These are phyloP conservation scores for Ceyx erithaca DNA, from an alignment of 2,797 vertebrate genomes.

Conservation along the genomic window DNA sequence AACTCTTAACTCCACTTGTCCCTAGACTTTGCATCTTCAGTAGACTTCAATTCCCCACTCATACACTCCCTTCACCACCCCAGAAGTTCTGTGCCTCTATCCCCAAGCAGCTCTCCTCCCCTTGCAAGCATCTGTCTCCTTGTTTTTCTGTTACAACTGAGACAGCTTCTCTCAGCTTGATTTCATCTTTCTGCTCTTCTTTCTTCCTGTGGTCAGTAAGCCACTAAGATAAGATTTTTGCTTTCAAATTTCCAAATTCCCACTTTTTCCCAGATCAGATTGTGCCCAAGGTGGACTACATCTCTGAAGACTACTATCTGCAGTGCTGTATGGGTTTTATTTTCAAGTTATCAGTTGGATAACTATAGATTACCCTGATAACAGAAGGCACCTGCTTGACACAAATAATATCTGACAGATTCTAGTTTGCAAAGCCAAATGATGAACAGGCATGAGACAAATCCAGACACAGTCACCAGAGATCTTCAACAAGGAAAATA, in stretches of 20 bases:
- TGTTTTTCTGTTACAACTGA: not conserved
- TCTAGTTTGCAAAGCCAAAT: slow-evolving; percentile 13
- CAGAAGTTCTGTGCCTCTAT: not conserved
- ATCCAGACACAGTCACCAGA: slow-evolving; percentile 11
- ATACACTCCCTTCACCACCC: not conserved
- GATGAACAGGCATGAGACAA: not conserved
- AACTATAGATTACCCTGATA: not conserved
- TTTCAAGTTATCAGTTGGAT: slow-evolving; percentile 34
- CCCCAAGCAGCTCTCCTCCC: not conserved
- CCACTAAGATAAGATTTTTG: not conserved
- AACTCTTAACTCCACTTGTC: not conserved
- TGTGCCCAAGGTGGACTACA: not conserved
- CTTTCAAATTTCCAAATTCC: not conserved
- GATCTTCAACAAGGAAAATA: not conserved
- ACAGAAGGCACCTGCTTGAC: slow-evolving; percentile 53
- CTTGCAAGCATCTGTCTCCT: not conserved
- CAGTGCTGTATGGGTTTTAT: not conserved
- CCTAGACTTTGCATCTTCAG: not conserved
- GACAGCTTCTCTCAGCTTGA: not conserved
- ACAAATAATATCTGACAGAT: slow-evolving; percentile 32
- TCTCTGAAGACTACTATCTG: not conserved
- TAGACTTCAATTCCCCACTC: not conserved
- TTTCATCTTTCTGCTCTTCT: not conserved
- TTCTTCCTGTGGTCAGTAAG: not conserved
- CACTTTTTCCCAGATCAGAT: not conserved